Conservation (phyloP, 2,888 invertebrate genomes). For the Oligia latruncula region DNA sequence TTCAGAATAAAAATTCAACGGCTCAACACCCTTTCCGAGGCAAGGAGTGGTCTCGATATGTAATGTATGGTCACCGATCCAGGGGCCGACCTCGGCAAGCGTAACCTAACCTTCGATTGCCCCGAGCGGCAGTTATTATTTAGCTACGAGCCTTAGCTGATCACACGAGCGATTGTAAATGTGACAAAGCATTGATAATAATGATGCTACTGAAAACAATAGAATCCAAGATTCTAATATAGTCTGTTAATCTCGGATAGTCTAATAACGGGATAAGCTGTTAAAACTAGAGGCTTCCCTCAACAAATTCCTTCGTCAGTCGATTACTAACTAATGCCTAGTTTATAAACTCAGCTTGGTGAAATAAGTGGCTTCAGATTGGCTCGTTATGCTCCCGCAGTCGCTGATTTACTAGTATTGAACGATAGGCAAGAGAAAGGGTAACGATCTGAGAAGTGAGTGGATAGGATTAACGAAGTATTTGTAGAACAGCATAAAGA, state of each 20-base stretch:
- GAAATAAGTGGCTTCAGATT: constrained; percentile 23
- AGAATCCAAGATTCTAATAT: neutral
- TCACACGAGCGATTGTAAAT: too few species aligned
- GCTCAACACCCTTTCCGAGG: too few species aligned
- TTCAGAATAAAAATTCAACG: too few species aligned
- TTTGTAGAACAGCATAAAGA: neutral
- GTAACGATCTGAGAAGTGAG: constrained; percentile 20
- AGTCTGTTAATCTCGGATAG: neutral
- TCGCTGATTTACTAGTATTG: constrained; percentile 38
- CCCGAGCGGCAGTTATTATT: too few species aligned
- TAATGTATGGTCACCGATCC: too few species aligned
- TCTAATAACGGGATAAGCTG: neutral
- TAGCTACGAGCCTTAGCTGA: too few species aligned
- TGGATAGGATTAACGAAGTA: neutral
- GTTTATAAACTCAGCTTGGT: constrained; percentile 23
- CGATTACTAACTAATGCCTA: constrained; percentile 29
- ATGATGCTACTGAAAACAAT: neutral
- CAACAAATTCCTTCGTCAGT: constrained; percentile 30
- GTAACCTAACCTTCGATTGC: too few species aligned
- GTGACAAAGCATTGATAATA: neutral
- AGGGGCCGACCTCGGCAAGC: too few species aligned
- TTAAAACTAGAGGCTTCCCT: constrained; percentile 29
- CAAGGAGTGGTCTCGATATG: too few species aligned
- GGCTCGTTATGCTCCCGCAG: constrained; percentile 23
- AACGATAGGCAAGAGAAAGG: constrained; percentile 11